Evolutionary conservation across 2,797 vertebrate genomes (phyloP), one percentile per base, ranked within the genome.

Genomic region (Cryptoblepharus egeriae): DNA sequence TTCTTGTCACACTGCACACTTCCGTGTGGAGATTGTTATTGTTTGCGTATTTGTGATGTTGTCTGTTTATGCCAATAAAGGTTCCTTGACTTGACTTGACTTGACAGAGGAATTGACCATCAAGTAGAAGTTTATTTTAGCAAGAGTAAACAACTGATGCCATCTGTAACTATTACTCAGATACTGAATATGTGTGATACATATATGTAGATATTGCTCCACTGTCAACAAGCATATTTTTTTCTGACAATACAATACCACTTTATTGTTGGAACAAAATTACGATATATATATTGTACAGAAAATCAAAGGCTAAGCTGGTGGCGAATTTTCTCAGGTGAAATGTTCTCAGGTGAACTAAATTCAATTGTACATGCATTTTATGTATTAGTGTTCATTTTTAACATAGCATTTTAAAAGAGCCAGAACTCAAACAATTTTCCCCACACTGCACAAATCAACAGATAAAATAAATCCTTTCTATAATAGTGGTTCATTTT

Each of bases 401-500:
- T 85, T 75, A 80, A 85, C 81, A 75, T 82, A 90, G 79, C 82
- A 87, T 89, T 71, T 90, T 88, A 90, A 93, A 90, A 90, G 63
- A 87, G 63, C 72, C 82, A 89, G 87, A 82, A 91, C 92, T 93
- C 91, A 94, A 90, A 91, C 87, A 60, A 91, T 90, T 93, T n/a
- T 9, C 90, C 88, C 87, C 88, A 89, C 81, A 89, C 77, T 84
- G 71, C 85, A 93, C 89, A 93, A 92, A 93, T 82, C 83, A 85
- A 85, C 83, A 90, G 87, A 93, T 93, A 92, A 94, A 93, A 93
- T 16, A 85, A 90, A 89, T 86, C 87, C 89, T 93, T 94, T 92
- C 87, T 87, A 82, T 94, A 94, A 95, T 88, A 89, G 84, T 92
- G 88, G 93, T 92, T 93, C 83, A 91, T 91, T 93, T 90, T 87